Percentiles rank a stretch among this genome's conserved stretches.
phyloP scores from a whole-genome alignment of 2,113 vertebrate species.

The Phoxinus phoxinus region DNA sequence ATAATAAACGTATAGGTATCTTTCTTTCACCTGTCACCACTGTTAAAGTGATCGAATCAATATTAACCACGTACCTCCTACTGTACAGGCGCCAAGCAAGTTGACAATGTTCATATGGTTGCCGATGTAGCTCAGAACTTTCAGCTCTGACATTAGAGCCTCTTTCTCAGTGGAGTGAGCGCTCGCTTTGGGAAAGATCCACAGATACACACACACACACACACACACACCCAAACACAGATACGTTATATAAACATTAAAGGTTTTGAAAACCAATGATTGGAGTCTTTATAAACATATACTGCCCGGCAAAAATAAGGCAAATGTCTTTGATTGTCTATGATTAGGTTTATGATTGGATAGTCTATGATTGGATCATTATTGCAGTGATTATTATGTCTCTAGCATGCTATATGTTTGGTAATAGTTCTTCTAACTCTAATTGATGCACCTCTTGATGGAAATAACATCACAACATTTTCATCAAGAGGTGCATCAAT shows the following conservation, averaged over 20 bases:
- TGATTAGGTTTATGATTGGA: too few relatives aligned
- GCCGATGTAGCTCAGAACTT: slow-evolving; percentile 97
- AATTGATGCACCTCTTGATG: too few relatives aligned
- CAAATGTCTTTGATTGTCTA: too few relatives aligned
- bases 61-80: slow-evolving; percentile 82
- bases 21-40: not conserved
- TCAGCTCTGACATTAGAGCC: slow-evolving; percentile 82
- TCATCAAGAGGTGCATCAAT: too few relatives aligned
- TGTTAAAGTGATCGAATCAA: not conserved
- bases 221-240: too few relatives aligned
- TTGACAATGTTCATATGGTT: slow-evolving; percentile 99
- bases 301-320: too few relatives aligned
- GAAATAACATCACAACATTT: too few relatives aligned
- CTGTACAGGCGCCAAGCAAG: slow-evolving; percentile 95
- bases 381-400: too few relatives aligned
- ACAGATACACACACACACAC: not conserved
- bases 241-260: too few relatives aligned
- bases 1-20: not conserved
- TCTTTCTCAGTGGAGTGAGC: slow-evolving; percentile 77
- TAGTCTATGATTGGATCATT: too few relatives aligned
- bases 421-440: too few relatives aligned
- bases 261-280: not conserved
- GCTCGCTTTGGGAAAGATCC: slow-evolving; percentile 30
- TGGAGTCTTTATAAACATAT: not conserved
- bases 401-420: too few relatives aligned